Base-by-base conservation (phyloP, 2,797 vertebrate species). In the Philypnodon macrostomus region DNA sequence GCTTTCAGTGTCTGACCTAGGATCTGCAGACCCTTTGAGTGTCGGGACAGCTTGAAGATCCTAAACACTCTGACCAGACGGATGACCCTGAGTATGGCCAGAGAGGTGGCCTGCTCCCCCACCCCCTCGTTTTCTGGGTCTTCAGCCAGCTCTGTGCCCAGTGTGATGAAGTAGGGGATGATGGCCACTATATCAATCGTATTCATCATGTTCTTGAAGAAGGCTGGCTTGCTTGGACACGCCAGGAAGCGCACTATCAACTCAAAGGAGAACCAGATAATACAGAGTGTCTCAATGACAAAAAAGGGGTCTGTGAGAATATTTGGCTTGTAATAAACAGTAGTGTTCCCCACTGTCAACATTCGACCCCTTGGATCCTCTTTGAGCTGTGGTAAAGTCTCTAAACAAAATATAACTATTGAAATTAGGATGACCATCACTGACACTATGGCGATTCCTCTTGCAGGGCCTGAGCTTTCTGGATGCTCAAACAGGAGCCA, bases 181-280 rank as follows among this genome's bases (percentile, higher is more conserved):
- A 99, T 99, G 72, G 96, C 95, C 84, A 99, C 96, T 35, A 99
- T 96, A 85, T 99, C 96, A 46, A 99, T 99, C 77, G 90, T 97
- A 85, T 99, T 99, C 96, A 99, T 99, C 79, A 98, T 97, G 87
- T 98, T 97, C 77, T 95, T 96, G 90, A 98, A 99, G 86, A 99
- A 99, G 69, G 95, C 95, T 3, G 95, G 87, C 87, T 99, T 99
- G 87, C 96, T 99, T 38, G 96, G 96, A 60, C 96, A 99, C 56
- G 96, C 92, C 37, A 97, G 87, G 81, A 98, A 99, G 69, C 96
- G 94, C 47, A 99, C 95, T 73, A 97, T 91, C 85, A 99, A 86
- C 79, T 99, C 96, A 57, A 99, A 98, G 44, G 95, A 97, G 90
- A 98, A 99, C 96, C 96, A 99, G 84, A 99, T 96, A 60, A 99